Evolutionary conservation across 64 coral and sea anemone genomes (phyloP).

Genomic region (Stylophora pistillata): DNA sequence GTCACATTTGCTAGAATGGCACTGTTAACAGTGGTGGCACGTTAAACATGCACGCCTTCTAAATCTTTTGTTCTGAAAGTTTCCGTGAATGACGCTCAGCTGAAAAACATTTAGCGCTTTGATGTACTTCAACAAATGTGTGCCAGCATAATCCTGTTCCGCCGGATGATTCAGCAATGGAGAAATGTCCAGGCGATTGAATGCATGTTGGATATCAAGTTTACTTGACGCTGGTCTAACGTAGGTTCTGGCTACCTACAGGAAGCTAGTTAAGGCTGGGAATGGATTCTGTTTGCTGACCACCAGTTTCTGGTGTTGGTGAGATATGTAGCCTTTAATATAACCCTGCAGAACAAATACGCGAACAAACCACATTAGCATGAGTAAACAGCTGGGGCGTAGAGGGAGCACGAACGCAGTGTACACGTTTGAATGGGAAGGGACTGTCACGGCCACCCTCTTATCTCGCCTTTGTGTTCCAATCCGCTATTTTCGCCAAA

Average conservation of each 20-base stretch:
- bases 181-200: neutral
- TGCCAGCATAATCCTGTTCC: neutral
- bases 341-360: slow-evolving; percentile 74
- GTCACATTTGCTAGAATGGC: too few relatives aligned
- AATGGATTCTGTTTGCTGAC: slow-evolving; percentile 99
- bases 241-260: neutral
- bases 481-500: too few relatives aligned
- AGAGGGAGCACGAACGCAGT: too few relatives aligned
- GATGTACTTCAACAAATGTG: too few relatives aligned
- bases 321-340: slow-evolving; percentile 98
- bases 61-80: too few relatives aligned
- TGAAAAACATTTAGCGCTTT: too few relatives aligned
- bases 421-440: too few relatives aligned
- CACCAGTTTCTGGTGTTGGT: slow-evolving; percentile 98
- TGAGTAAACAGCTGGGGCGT: neutral
- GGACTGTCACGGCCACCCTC: too few relatives aligned
- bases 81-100: too few relatives aligned
- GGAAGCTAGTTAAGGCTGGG: slow-evolving; percentile 77
- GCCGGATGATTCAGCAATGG: neutral
- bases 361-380: neutral
- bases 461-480: too few relatives aligned
- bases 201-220: neutral
- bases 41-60: too few relatives aligned
- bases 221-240: neutral
- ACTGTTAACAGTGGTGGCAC: too few relatives aligned